Evolutionary conservation across 1,140 invertebrate species (phyloP), one percentile per base, ranked within the genome.

Genomic region (Heliconius nattereri): DNA sequence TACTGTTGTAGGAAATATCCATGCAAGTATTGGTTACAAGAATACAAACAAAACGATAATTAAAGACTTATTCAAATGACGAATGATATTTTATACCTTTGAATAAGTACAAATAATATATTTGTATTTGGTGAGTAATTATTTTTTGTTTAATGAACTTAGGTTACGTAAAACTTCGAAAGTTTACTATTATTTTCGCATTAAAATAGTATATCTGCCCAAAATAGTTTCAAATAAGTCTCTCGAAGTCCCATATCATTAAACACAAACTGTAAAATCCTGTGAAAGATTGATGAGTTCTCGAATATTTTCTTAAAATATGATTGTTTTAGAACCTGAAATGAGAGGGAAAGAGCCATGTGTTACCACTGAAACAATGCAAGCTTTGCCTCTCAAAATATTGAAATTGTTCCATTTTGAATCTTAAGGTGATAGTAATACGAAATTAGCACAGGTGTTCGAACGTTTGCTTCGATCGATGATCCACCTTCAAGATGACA

Each of bases 231-330:
- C 26, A 26, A 23, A 54, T 70, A 70, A 77, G 49, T 76, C 75
- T 76, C 49, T 71, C 29, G 73, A 49, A 75, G 73, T 76, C 71
- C 73, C 71, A 6, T 60, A 70, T 77, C 72, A 81, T 84, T 78
- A 84, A 86, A 45, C 81, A 81, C 78, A 84, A 81, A 85, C 84
- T 85, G 77, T 88, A 85, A 90, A 90, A 84, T 89, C 86, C 87
- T 86, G 84, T 92, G 89, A 92, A 92, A 91, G 90, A 92, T 92
- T 91, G 87, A 94, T 92, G 91, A 86, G 81, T 87, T 88, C 81
- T 84, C 81, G 71, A 89, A 82, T 83, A 87, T 83, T 86, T 87
- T 91, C 89, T 85, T 75, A 87, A 94, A 91, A 92, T 93, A 92
- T 87, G 84, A 80, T 78, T 32, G 19, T 72, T 72, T 79, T 57